Conservation (phyloP, 2,888 invertebrate genomes). For the Xanthorhoe spadicearia region DNA sequence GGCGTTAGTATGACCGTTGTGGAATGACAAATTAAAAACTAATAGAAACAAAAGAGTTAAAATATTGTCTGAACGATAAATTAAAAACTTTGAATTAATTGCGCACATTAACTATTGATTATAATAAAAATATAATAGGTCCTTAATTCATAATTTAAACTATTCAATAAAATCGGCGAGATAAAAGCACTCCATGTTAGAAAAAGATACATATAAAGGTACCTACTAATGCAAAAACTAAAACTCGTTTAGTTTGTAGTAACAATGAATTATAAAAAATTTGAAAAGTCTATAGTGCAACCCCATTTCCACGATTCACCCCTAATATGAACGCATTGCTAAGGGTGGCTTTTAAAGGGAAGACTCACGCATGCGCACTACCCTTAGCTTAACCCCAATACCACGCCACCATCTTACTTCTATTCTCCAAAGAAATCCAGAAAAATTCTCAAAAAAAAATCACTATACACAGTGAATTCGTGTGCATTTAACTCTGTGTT, state of each 20-base stretch:
- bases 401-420: constrained; percentile 76
- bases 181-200: no score
- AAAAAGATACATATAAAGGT: no score
- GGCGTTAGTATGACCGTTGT: no score
- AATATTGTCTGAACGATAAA: no score
- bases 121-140: no score
- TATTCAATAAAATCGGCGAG: no score
- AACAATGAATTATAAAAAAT: background rate
- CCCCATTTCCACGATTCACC: constrained; percentile 22
- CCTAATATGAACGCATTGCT: constrained; percentile 58
- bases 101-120: no score
- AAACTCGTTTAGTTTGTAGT: background rate
- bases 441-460: constrained; percentile 31
- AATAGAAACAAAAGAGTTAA: no score
- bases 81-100: no score
- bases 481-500: constrained; percentile 33
- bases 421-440: constrained; percentile 48
- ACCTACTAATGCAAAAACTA: no score
- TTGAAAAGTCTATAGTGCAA: constrained; percentile 11
- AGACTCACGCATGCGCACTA: constrained; percentile 63
- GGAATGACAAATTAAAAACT: no score
- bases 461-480: constrained; percentile 13
- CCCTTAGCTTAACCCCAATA: constrained; percentile 65
- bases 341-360: constrained; percentile 47
- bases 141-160: no score